Evolutionary conservation across 1,140 invertebrate genomes (phyloP).

Genomic region (Chlorops oryzae): DNA sequence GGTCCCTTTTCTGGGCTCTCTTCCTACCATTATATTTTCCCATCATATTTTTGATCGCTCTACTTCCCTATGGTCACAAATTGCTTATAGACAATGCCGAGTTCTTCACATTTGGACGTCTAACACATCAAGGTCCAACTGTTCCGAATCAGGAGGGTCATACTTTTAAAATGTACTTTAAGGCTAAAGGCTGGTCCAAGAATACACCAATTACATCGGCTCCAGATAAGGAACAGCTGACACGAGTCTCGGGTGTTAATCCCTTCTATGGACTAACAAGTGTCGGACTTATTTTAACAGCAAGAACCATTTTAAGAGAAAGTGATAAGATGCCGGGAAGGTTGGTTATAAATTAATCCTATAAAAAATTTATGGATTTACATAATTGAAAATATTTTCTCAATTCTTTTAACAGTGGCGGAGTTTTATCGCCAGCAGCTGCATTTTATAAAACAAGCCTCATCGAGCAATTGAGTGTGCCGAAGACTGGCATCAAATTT

Average conservation of each 20-base stretch:
- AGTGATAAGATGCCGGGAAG: conserved; percentile 60
- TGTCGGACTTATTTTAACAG: conserved; percentile 59
- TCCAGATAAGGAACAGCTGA: conserved; percentile 61
- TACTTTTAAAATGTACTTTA: conserved; percentile 59
- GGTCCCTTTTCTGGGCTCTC: conserved; percentile 49
- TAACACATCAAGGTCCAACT: conserved; percentile 59
- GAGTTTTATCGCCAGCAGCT: conserved; percentile 48
- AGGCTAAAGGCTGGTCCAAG: conserved; percentile 68
- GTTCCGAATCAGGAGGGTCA: conserved; percentile 55
- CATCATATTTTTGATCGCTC: conserved; percentile 59
- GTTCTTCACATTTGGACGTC: conserved; percentile 63
- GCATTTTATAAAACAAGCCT: conserved; percentile 21
- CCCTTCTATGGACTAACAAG: conserved; percentile 76
- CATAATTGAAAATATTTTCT: too few relatives aligned
- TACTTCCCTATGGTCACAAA: conserved; percentile 55
- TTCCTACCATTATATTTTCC: conserved; percentile 51
- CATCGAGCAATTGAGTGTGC: conserved; percentile 11
- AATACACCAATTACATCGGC: conserved; percentile 55
- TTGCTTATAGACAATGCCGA: conserved; percentile 63
- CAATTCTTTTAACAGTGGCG: too few relatives aligned
- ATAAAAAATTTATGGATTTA: too few relatives aligned
- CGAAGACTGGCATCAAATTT: conserved; percentile 17
- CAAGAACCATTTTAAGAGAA: conserved; percentile 68
- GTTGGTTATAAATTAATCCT: too few relatives aligned
- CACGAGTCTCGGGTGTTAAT: conserved; percentile 56